phyloP scores from a whole-genome alignment of 2,797 vertebrate species.

The Toxotes lorentzi region DNA sequence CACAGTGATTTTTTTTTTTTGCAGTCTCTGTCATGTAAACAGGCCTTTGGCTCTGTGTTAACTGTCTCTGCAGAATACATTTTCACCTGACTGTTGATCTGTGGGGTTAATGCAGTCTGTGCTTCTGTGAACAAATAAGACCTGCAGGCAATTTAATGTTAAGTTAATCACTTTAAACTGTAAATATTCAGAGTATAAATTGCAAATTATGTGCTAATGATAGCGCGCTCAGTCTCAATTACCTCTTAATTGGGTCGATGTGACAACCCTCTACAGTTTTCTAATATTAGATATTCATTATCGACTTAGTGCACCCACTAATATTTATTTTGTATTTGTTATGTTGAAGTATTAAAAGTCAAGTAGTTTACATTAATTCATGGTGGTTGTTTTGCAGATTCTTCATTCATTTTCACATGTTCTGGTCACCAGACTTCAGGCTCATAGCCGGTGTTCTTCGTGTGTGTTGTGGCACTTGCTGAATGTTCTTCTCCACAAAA shows the following conservation, averaged over 20 bases:
- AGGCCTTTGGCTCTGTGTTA: constrained; percentile 1
- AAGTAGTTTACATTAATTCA: neutral
- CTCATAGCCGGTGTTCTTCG: too few relatives aligned
- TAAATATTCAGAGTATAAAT: constrained; percentile 35
- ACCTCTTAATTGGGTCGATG: constrained; percentile 37
- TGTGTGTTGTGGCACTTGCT: too few relatives aligned
- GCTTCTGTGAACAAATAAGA: constrained; percentile 15
- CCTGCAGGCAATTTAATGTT: constrained; percentile 24
- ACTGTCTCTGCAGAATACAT: constrained; percentile 18
- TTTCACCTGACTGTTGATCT: neutral
- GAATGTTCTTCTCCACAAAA: too few relatives aligned
- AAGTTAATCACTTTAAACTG: constrained; percentile 26
- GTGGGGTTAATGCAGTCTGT: constrained; percentile 22
- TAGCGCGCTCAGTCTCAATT: constrained; percentile 25
- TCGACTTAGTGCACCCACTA: neutral
- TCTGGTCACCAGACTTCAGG: too few relatives aligned
- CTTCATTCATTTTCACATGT: neutral
- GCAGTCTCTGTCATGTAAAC: neutral
- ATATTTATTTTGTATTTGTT: neutral
- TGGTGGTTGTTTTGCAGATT: neutral
- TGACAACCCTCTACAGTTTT: constrained; percentile 10
- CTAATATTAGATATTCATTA: constrained; percentile 12
- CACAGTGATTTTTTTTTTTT: neutral
- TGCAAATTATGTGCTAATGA: constrained; percentile 43
- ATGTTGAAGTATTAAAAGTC: neutral